Conservation (phyloP, 2,888 invertebrate genomes). For the Cryptus armator region DNA sequence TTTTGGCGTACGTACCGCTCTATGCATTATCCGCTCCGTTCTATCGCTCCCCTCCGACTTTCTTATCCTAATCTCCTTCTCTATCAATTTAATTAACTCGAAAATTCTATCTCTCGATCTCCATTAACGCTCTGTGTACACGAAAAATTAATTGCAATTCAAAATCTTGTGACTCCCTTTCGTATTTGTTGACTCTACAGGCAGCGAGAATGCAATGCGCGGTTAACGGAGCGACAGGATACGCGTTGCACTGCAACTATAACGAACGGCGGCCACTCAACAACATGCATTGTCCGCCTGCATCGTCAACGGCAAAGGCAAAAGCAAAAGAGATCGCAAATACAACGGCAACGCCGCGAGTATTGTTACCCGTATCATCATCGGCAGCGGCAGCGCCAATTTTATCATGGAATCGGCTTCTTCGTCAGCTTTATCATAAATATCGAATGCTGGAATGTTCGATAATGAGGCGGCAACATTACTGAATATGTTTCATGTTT, state of each 20-base stretch:
- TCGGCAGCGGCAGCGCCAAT: slow-evolving; percentile 36
- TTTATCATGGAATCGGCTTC: slow-evolving; percentile 45
- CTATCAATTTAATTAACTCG: no score
- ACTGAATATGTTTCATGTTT: slow-evolving; percentile 77
- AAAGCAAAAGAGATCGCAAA: slow-evolving; percentile 30
- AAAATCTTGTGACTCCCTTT: background rate
- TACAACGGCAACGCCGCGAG: slow-evolving; percentile 45
- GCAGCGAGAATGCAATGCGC: slow-evolving; percentile 72
- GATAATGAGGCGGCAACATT: slow-evolving; percentile 75
- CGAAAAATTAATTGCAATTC: slow-evolving; percentile 51
- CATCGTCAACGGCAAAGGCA: slow-evolving; percentile 55
- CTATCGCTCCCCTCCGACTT: slow-evolving; percentile 3
- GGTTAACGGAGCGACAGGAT: slow-evolving; percentile 74
- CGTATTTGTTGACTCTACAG: slow-evolving; percentile 66
- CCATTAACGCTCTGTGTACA: slow-evolving; percentile 26
- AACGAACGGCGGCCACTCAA: slow-evolving; percentile 66
- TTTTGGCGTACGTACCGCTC: slow-evolving; percentile 62
- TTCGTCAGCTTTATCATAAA: slow-evolving; percentile 71
- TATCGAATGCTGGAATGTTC: slow-evolving; percentile 78
- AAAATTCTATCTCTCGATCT: slow-evolving; percentile 19
- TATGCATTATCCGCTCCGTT: slow-evolving; percentile 48
- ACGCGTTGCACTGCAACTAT: slow-evolving; percentile 73
- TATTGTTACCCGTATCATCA: slow-evolving; percentile 44
- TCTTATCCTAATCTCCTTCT: slow-evolving; percentile 8
- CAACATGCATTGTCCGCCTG: slow-evolving; percentile 57